Evolutionary conservation across 2,797 vertebrate species (phyloP).

Genomic region (Enteromius anoplus): DNA sequence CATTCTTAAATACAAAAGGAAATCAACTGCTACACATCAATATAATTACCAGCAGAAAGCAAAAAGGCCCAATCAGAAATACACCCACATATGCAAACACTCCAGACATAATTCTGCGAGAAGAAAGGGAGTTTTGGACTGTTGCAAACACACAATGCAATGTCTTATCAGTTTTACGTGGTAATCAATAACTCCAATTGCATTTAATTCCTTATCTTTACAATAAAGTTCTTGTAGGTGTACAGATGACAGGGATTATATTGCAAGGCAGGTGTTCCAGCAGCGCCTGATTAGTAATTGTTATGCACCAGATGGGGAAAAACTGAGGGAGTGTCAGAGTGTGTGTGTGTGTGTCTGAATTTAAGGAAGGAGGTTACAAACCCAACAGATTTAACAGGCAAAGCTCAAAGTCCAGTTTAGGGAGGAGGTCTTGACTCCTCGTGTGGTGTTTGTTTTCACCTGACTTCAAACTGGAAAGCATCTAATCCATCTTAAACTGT

Average conservation of each 20-base stretch:
- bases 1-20: not conserved
- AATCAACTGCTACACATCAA: slow-evolving; percentile 18
- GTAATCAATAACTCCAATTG: slow-evolving; percentile 44
- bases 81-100: not conserved
- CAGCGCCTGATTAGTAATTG: slow-evolving; percentile 39
- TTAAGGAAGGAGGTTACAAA: slow-evolving; percentile 9
- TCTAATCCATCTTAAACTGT: slow-evolving; percentile 58
- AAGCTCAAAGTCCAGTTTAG: slow-evolving; percentile 59
- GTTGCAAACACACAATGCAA: slow-evolving; percentile 1
- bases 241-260: slow-evolving; percentile 32
- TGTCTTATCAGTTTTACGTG: slow-evolving; percentile 29
- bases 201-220: slow-evolving; percentile 47
- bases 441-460: slow-evolving; percentile 42
- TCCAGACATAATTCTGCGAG: not conserved
- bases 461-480: slow-evolving; percentile 38
- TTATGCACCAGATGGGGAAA: slow-evolving; percentile 16
- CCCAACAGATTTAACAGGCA: slow-evolving; percentile 53
- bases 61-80: slow-evolving; percentile 1
- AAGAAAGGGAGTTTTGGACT: slow-evolving; percentile 2
- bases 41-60: slow-evolving; percentile 22
- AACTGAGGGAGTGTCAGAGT: slow-evolving; percentile 39
- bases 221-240: slow-evolving; percentile 41
- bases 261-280: slow-evolving; percentile 52
- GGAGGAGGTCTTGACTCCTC: slow-evolving; percentile 41
- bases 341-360: slow-evolving; percentile 12